A percentile compares a stretch with the other conserved stretches of the same genome.
Evolutionary conservation across 2,797 vertebrate genomes (phyloP).

Genomic region (Hypotaenidia okinawae): DNA sequence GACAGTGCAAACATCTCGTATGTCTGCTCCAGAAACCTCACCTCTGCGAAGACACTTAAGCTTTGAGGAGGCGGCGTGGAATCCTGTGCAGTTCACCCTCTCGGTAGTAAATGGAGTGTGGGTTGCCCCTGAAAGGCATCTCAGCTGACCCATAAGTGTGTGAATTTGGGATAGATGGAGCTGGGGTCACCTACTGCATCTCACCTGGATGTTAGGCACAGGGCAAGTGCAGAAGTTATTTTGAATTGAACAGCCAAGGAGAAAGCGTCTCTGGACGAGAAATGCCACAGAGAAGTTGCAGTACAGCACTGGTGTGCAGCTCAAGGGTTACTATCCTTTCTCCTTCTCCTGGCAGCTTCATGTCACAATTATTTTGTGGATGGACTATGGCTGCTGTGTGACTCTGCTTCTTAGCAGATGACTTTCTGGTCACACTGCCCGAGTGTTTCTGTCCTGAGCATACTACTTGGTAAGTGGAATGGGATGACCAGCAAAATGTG

Average conservation of each 20-base stretch:
- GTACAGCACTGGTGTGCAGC: not conserved
- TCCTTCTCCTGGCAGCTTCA: not conserved
- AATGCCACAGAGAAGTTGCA: not conserved
- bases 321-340: not conserved
- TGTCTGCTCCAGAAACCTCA: not conserved
- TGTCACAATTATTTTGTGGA: not conserved
- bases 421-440: not conserved
- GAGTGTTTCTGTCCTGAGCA: not conserved
- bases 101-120: not conserved
- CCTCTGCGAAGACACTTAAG: not conserved
- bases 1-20: not conserved
- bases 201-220: fast-evolving
- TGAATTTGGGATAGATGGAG: not conserved
- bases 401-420: not conserved
- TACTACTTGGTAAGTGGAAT: not conserved
- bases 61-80: not conserved
- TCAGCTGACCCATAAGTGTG: not conserved
- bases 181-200: not conserved
- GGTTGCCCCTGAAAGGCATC: not conserved
- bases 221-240: not conserved
- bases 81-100: not conserved
- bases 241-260: not conserved
- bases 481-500: not conserved
- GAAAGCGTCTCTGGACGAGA: not conserved
- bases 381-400: not conserved